Base-by-base conservation (phyloP, 1,140 invertebrate species). In the Xylocopa sonorina region DNA sequence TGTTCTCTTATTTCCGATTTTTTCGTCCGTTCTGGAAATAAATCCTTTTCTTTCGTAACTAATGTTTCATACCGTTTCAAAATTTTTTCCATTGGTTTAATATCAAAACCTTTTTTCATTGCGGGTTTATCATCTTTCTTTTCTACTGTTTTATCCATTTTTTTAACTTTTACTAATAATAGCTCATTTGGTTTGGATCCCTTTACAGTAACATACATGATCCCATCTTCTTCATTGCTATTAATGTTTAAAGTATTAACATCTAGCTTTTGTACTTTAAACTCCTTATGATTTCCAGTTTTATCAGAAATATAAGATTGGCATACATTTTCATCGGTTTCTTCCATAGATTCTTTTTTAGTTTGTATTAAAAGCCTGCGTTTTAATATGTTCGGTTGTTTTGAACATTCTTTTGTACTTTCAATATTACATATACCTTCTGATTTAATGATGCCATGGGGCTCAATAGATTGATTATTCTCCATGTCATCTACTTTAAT, bases 151-250 rank as follows among this genome's bases (percentile, higher is more conserved):
- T 93, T 93, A 27, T 92, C 90, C 89, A 93, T 91, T 78, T 92
- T 93, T 78, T 92, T 93, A 6, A 93, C 91, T 81, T 93, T 93
- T 7, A 93, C 91, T 24, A 93, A 84, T 57, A 93, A 83, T 73
- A 93, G 46, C 80, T 93, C 92, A 78, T 93, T 93, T 0, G 92
- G 92, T 55, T 90, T 92, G 1, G 91, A 84, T 38, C 92, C 92
- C 41, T 92, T 92, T 5, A 92, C 89, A n/a, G 91, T 93, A 32
- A 93, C 91, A 55, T 93, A 93, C 91, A 93, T 92, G 32, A 93
- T 88, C 21, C 91, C 92, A 77, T 92, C 87, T 74, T 93, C 90
- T 74, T 93, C 88, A 24, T 78, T 68, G 63, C 68, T 84, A 29
- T 88, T 88, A 29, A 89, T 83, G 50, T 75, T 91, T n/a, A 91